Conservation (phyloP, 2,113 vertebrate species). For the Carassius carassius region DNA sequence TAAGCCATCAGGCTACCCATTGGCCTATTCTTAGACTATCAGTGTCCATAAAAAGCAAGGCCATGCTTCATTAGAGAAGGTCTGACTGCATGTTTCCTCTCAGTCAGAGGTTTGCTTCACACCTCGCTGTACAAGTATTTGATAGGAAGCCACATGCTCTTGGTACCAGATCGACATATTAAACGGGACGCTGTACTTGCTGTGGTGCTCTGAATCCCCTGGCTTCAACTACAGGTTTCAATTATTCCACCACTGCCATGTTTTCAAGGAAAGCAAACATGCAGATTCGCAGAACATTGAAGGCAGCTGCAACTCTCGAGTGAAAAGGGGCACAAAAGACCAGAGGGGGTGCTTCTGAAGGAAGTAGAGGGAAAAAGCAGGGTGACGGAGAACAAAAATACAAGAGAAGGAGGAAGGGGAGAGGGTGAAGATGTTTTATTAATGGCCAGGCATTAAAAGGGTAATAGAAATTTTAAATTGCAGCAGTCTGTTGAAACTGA, state of each 20-base stretch:
- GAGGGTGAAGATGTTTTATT: constrained; percentile 40
- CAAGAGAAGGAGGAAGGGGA: constrained; percentile 51
- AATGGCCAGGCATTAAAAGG: constrained; percentile 11
- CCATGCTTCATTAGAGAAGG: constrained; percentile 26
- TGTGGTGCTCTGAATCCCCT: neutral
- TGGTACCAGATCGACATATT: constrained; percentile 28
- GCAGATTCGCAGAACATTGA: constrained; percentile 57
- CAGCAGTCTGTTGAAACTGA: neutral
- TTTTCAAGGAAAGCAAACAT: constrained; percentile 43
- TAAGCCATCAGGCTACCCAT: neutral
- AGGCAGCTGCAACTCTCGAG: constrained; percentile 46
- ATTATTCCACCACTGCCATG: constrained; percentile 24
- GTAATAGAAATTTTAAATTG: constrained; percentile 29
- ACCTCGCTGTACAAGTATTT: constrained; percentile 34
- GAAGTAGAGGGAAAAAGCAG: constrained; percentile 40
- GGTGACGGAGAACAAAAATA: constrained; percentile 26
- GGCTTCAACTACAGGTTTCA: constrained; percentile 26
- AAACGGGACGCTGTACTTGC: neutral
- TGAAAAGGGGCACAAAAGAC: constrained; percentile 39
- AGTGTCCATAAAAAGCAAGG: neutral
- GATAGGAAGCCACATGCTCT: constrained; percentile 17
- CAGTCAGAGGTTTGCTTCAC: constrained; percentile 24
- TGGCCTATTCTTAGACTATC: constrained; percentile 28
- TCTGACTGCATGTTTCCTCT: constrained; percentile 27
- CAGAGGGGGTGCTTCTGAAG: neutral